Evolutionary conservation across 2,113 vertebrate species (phyloP), one percentile per base, ranked within the genome.

Genomic region (Gallinago paraguaiae): DNA sequence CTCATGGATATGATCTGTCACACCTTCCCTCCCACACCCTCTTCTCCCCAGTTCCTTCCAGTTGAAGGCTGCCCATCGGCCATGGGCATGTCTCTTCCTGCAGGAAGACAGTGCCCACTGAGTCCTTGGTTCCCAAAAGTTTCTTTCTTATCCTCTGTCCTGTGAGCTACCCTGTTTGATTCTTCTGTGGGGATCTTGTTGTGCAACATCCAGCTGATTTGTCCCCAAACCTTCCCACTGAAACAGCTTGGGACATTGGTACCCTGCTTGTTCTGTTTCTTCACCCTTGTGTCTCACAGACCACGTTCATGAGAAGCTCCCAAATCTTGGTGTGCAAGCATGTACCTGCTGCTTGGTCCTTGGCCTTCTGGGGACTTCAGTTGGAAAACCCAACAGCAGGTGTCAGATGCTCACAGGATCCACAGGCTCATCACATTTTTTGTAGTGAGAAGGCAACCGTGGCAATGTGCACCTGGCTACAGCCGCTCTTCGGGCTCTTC

Each of bases 321-420:
- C 4, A 75, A 57, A 24, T 12, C 3, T 16, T 17, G 9, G 28
- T 31, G 23, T 50, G 15, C 2, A 1, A 67, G 8, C 1, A 0
- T 35, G 17, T 81, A 30, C 64, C 56, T 86, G 43, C 39, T 82
- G 31, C 39, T 68, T 0, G 0, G 33, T 85, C 48, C 30, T 87
- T 30, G 48, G 48, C 60, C 35, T 60, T 7, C 50, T 71, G 46
- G 13, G 11, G 30, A 39, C 59, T 87, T 31, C 3, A 16, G 18
- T 1, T 31, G n/a, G 43, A 72, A 88, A 45, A 69, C 9, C 8
- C 31, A 75, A 22, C 41, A 41, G 54, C 31, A 43, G 35, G 33
- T 46, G 14, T 70, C 1, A 1, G 37, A 45, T 57, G 22, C 46
- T 92, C n/a, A 31, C 10, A 70, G 45, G 10, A 25, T 82, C 57